Evolutionary conservation across 2,797 vertebrate genomes (phyloP), one percentile per base, ranked within the genome.

Genomic region (Phalanger gymnotis): DNA sequence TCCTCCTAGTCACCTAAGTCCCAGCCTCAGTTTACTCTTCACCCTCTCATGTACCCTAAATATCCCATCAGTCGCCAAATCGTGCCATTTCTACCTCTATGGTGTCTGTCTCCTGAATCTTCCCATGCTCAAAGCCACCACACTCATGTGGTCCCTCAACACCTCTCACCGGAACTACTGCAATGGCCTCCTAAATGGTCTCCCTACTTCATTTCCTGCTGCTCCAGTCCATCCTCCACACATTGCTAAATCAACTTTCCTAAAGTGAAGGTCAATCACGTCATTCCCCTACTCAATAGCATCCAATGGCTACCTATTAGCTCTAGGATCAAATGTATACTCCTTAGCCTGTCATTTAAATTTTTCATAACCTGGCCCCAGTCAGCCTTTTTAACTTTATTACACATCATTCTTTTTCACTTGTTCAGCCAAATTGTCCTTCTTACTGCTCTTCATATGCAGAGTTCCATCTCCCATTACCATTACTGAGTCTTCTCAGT

Each of bases 211-310:
- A 93, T 90, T 54, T 93, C 92, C 92, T 4, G 66, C 34, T 34
- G n/a, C 40, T 34, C 28, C 27, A 53, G n/a, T 54, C 34, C 16
- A 94, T 53, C 54, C 47, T 95, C 54, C 58, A 31, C 47, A 61
- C n/a, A 91, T 12, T 95, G 58, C 0, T 52, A 81, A 61, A 73
- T 90, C 73, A 52, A 91, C 53, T 57, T 94, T 93, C 81, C 91
- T 58, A 54, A 92, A 92, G 40, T 90, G 54, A 92, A 94, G 90
- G 54, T 89, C 93, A 90, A 56, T n/a, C 53, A 55, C 94, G 5
- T 53, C 94, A 93, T 57, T 73, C 51, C n/a, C 30, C 92, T 94
- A 58, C n/a, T 91, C 93, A 55, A 31, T 53, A 47, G 27, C 47
- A 87, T 47, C 40, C 40, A 27, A 2, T 51, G 9, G 19, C 73